These are phyloP conservation scores for Drosophila silvestris DNA, from an alignment of 2,888 invertebrate genomes.

Conservation along the genomic window DNA sequence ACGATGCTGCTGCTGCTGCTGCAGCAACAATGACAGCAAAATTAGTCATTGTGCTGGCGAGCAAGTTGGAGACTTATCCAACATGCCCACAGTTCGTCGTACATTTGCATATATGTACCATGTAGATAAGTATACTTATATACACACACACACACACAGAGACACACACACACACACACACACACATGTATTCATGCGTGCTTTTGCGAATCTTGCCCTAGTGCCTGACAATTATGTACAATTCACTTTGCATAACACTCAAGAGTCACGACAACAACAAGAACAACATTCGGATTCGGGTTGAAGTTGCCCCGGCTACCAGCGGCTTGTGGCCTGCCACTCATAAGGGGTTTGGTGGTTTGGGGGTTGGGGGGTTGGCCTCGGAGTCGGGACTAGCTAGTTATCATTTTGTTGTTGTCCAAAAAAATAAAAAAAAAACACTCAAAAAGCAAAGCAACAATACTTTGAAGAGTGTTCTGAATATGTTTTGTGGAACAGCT, in stretches of 20 bases:
- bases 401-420: slow-evolving; percentile 55
- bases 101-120: slow-evolving; percentile 45
- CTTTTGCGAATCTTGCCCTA: slow-evolving; percentile 31
- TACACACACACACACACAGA: slow-evolving; percentile 8
- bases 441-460: slow-evolving; percentile 4
- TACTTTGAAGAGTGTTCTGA: slow-evolving; percentile 25
- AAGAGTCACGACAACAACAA: slow-evolving; percentile 41
- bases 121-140: slow-evolving; percentile 37
- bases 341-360: neutral
- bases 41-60: slow-evolving; percentile 69
- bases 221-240: slow-evolving; percentile 76
- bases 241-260: slow-evolving; percentile 79
- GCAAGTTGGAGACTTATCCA: slow-evolving; percentile 22
- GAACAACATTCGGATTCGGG: slow-evolving; percentile 24
- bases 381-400: slow-evolving; percentile 35
- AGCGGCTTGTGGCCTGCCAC: slow-evolving; percentile 34
- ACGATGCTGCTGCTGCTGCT: neutral
- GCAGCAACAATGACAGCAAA: slow-evolving; percentile 66
- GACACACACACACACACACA: neutral
- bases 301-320: slow-evolving; percentile 46
- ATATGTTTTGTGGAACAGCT: slow-evolving; percentile 19
- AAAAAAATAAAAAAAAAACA: slow-evolving; percentile 12
- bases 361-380: neutral
- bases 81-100: slow-evolving; percentile 17
- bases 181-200: neutral